Evolutionary conservation across 2,888 invertebrate genomes (phyloP).

Genomic region (Scelioninae gen. 2): DNA sequence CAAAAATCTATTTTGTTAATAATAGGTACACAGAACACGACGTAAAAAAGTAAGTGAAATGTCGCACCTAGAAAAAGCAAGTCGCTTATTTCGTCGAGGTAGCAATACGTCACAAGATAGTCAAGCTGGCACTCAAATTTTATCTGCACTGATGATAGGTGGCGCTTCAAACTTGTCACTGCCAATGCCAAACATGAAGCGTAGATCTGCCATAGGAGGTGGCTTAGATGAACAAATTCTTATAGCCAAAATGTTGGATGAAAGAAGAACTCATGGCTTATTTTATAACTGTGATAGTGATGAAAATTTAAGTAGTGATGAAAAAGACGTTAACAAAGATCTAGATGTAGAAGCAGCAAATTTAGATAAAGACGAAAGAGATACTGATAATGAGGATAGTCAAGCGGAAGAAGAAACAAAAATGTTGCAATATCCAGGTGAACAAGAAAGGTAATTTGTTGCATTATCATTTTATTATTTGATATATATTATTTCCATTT

Average conservation of each 20-base stretch:
- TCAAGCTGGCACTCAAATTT: constrained; percentile 83
- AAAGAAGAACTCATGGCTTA: constrained; percentile 65
- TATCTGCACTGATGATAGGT: constrained; percentile 80
- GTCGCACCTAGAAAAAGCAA: constrained; percentile 62
- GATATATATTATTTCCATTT: not conserved
- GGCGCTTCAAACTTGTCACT: constrained; percentile 75
- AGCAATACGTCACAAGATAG: constrained; percentile 90
- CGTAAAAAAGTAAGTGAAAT: constrained; percentile 63
- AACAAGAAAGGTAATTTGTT: constrained; percentile 31
- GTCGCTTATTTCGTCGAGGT: constrained; percentile 75
- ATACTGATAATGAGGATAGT: constrained; percentile 70
- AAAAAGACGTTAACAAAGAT: constrained; percentile 64
- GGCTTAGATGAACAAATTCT: constrained; percentile 76
- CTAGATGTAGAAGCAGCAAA: constrained; percentile 66
- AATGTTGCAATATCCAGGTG: constrained; percentile 63
- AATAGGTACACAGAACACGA: constrained; percentile 38
- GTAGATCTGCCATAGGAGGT: constrained; percentile 76
- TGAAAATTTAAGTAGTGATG: constrained; percentile 71
- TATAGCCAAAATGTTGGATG: constrained; percentile 66
- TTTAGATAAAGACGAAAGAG: constrained; percentile 68
- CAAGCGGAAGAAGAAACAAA: constrained; percentile 70
- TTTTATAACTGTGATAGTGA: constrained; percentile 72
- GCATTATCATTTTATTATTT: not conserved
- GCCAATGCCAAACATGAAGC: constrained; percentile 78
- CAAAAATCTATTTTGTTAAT: no score